Evolutionary conservation across 2,888 invertebrate species (phyloP), one percentile per base, ranked within the genome.

Genomic region (Agonopterix alstromeriana): DNA sequence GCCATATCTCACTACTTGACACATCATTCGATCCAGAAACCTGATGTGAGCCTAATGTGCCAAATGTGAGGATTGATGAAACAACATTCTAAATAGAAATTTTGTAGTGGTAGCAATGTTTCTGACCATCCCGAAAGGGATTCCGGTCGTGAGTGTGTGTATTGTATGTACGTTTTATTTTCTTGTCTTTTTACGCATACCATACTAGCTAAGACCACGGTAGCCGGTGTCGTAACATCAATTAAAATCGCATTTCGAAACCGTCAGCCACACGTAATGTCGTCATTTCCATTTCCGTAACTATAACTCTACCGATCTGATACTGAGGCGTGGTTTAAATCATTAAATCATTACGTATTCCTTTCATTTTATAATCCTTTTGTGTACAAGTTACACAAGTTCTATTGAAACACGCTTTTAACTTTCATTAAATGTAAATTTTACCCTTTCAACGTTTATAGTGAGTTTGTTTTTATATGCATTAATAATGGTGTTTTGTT

Each of bases 201-300:
- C 38, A 38, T 27, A 27, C 27, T 5, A 3, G 7, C 7, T 38
- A 38, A 38, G 38, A 38, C 10, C 10, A 9, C 12, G 67, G 70
- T 68, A 67, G 71, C 67, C 59, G 54, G 54, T 64, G 57, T 54
- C 66, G 69, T 67, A 76, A 78, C 82, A 78, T 77, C 86, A 82
- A 88, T 88, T 88, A 88, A 86, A 87, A 82, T 82, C 86, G 62
- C 81, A 88, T 87, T 87, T 85, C 61, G 63, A 65, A 65, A 65
- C 67, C 58, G 67, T 63, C 68, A 55, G 56, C 5, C 70, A 70
- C 83, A 83, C 85, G 84, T 77, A 67, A 84, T 68, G 61, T 65
- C 61, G 65, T 72, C 73, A 75, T 83, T 82, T 77, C 66, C 66
- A 27, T 27, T 65, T 58, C 58, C 58, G 48, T 53, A 27, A 27